Base-by-base conservation (phyloP, 2,888 invertebrate genomes). In the Drosophila lutescens region DNA sequence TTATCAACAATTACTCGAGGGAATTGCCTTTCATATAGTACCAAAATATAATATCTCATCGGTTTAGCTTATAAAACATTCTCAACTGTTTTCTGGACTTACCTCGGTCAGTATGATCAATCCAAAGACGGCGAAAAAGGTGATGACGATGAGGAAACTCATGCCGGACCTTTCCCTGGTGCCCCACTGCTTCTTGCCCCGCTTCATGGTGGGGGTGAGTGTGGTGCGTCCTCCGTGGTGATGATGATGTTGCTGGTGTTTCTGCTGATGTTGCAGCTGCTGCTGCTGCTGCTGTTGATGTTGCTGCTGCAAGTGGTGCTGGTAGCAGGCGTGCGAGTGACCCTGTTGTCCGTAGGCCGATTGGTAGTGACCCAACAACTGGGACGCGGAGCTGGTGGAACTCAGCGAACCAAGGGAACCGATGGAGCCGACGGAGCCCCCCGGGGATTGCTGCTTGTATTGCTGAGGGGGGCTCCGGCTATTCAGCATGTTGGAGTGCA, bases 81-180 rank as follows among this genome's bases (percentile, higher is more conserved):
- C 6, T 4, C 6, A 26, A 26, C 23, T 23, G 23, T 23, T 23
- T 23, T 23, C 23, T 23, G 23, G 23, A 23, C 82, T 93, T 86
- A 97, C 95, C 93, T 97, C 97, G 74, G 97, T 97, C 79, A 97
- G 94, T 72, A 97, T 95, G 89, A 97, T 97, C 86, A 97, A 94
- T 50, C 96, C 96, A 91, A 97, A 97, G 67, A 98, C 95, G 44
- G 96, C 96, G 92, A 97, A 97, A 92, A 98, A 97, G 93, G 97
- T 96, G 82, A 97, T 95, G 76, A 97, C 97, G 91, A 97, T 96
- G 93, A 97, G 95, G 93, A 97, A 97, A 90, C 97, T 97, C 94
- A 97, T 95, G 91, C 96, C 96, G 80, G 97, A 96, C 81, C 97
- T 94, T 92, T 97, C 96, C 88, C 95, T 94, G 6, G 90, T 89